A percentile compares a stretch with the other conserved stretches of the same genome.
Conservation (phyloP, 1,140 invertebrate species). For the Neodiprion lecontei region DNA sequence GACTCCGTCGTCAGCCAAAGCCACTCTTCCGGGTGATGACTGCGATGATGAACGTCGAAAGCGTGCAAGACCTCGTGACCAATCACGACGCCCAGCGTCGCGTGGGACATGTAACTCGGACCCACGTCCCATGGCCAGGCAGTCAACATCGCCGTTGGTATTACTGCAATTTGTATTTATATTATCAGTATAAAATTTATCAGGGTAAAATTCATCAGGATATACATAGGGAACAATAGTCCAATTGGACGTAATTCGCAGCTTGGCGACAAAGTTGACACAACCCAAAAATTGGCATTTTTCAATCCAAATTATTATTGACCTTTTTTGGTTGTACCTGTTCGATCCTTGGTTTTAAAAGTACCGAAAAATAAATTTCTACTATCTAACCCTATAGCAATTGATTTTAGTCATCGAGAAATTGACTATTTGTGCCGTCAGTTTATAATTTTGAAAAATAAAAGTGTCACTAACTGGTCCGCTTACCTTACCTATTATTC, state of each 20-base stretch:
- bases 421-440: no score
- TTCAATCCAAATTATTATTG: no score
- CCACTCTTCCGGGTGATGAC: constrained; percentile 54
- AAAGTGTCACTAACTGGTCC: no score
- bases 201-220: neutral
- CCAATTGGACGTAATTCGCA: constrained; percentile 9
- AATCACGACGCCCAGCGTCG: constrained; percentile 62
- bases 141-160: constrained; percentile 73
- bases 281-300: no score
- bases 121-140: constrained; percentile 58
- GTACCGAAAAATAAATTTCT: no score
- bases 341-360: no score
- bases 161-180: constrained; percentile 45
- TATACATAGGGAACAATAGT: constrained; percentile 12
- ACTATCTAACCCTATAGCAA: no score
- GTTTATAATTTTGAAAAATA: no score
- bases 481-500: no score
- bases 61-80: constrained; percentile 64
- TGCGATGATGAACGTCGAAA: constrained; percentile 59
- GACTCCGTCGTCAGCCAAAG: constrained; percentile 69
- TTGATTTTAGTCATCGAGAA: no score
- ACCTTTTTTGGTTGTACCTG: no score
- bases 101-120: constrained; percentile 58
- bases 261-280: neutral
- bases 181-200: constrained; percentile 9